Evolutionary conservation across 1,140 invertebrate species (phyloP), one percentile per base, ranked within the genome.

Genomic region (Drosophila persimilis): DNA sequence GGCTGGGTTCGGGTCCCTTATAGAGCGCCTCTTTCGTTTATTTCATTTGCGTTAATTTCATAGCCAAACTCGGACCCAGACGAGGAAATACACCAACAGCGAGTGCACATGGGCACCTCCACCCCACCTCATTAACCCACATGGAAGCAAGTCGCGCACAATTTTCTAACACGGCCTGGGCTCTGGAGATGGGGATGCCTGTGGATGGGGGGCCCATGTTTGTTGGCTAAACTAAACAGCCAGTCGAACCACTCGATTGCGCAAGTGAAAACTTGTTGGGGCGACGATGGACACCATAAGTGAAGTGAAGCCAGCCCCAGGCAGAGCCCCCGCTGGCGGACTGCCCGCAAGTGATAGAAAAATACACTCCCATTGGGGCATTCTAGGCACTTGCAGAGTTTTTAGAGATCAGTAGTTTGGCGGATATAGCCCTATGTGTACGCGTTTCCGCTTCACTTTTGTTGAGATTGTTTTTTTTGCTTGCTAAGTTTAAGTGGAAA

Each of bases 221-320:
- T 39, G 35, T 39, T 39, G 35, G 35, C 11, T 39, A 39, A 39
- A 39, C 35, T 26, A 39, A 13, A 39, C 35, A 51, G 44, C 65
- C 15, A 46, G 50, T 43, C 65, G 44, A 69, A 67, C 63, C 43
- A 56, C 51, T 69, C 65, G 65, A 71, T 72, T 72, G 69, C 69
- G 69, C 69, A 72, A 72, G 43, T 71, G 66, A 53, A 72, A 71
- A 72, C 65, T 71, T 60, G 69, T 72, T 72, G 55, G 47, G 45
- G 24, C 65, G 62, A 43, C 65, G 65, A 67, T 66, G 44, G 63
- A 67, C 65, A 66, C 47, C 35, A 35, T 45, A 47, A 48, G 6
- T 67, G 44, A 64, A 48, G 61, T 29, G 48, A 67, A 11, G 0
- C 9, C 9, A 39, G 35, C 31, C 8, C 31, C 31, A 9, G 31